These are phyloP conservation scores for Apis cerana DNA, from an alignment of 1,140 invertebrate species.

Conservation along the genomic window DNA sequence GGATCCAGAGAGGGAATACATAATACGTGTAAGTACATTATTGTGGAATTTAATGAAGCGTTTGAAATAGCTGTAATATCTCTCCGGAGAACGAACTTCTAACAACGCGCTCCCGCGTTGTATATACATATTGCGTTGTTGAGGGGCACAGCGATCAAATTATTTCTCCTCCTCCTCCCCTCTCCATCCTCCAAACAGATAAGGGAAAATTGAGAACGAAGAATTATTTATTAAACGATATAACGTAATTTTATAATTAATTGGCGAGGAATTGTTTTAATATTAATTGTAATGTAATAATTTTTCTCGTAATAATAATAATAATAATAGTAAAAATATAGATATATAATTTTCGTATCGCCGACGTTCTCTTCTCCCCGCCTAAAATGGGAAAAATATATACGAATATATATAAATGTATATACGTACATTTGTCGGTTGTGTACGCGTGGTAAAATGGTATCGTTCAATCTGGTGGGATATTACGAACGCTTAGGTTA, in stretches of 20 bases:
- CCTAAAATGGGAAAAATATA: no score
- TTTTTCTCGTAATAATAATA: no score
- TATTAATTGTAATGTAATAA: no score
- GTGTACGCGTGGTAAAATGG: constrained; percentile 27
- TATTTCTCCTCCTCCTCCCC: background rate
- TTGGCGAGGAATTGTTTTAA: no score
- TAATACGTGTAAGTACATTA: constrained; percentile 25
- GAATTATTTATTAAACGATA: no score
- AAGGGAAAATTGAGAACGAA: background rate
- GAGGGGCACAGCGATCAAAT: constrained; percentile 4
- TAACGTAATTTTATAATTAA: no score
- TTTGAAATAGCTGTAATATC: constrained; percentile 22
- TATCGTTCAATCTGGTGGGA: constrained; percentile 42
- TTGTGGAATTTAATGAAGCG: constrained; percentile 28
- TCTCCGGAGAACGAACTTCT: constrained; percentile 9
- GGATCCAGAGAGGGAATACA: background rate
- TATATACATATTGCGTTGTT: constrained; percentile 11
- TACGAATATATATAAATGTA: no score
- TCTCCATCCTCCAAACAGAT: no score
- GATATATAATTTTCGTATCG: no score
- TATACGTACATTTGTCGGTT: no score
- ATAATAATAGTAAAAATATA: no score
- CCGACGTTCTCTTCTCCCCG: no score
- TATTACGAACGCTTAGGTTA: constrained; percentile 57
- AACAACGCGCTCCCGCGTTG: background rate